A percentile compares a stretch with the other conserved stretches of the same genome.
These are phyloP conservation scores for Hylyphantes graminicola DNA, from an alignment of 1,140 invertebrate species.

Conservation along the genomic window DNA sequence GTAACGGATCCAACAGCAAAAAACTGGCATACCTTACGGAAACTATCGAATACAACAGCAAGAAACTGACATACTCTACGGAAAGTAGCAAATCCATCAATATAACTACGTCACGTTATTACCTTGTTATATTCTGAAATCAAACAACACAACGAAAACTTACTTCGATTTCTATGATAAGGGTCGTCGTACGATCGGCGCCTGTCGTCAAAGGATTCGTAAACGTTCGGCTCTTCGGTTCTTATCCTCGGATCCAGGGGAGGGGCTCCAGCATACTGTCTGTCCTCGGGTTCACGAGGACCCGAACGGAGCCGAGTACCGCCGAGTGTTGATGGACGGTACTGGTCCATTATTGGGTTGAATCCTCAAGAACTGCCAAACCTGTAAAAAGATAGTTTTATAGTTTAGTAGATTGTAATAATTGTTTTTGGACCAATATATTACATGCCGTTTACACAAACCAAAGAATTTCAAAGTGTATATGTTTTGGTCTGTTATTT, in stretches of 20 bases:
- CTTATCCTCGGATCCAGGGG: conserved; percentile 12
- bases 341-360: conserved; percentile 38
- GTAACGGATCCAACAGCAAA: too few relatives aligned
- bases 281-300: conserved; percentile 35
- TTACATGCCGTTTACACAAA: too few relatives aligned
- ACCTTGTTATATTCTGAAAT: neutral
- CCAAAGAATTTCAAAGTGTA: too few relatives aligned
- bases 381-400: conserved; percentile 16
- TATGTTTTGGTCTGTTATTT: too few relatives aligned
- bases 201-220: conserved; percentile 43
- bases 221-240: conserved; percentile 31
- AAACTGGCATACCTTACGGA: too few relatives aligned
- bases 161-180: conserved; percentile 49
- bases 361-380: conserved; percentile 3
- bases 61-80: too few relatives aligned
- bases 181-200: conserved; percentile 45
- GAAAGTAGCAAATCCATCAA: too few relatives aligned
- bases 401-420: neutral
- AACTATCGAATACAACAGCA: too few relatives aligned
- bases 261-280: conserved; percentile 4
- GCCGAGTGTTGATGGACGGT: conserved; percentile 21
- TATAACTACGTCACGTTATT: neutral
- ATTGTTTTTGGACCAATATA: neutral
- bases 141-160: neutral
- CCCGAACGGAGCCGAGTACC: conserved; percentile 17